These are phyloP conservation scores for Pogonus chalceus DNA, from an alignment of 1,140 invertebrate species.

Conservation along the genomic window DNA sequence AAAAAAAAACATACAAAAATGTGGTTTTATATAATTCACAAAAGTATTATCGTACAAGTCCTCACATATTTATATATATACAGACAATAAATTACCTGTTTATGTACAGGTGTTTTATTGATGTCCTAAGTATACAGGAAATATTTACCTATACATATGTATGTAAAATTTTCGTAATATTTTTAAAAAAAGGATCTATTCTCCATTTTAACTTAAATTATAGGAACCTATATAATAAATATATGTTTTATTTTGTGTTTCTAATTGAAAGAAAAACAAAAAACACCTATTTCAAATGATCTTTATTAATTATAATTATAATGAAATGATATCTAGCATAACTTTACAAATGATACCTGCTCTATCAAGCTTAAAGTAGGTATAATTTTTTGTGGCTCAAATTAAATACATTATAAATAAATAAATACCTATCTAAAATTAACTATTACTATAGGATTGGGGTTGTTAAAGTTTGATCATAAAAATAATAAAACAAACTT, in stretches of 20 bases:
- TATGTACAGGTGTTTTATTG: conserved; percentile 1
- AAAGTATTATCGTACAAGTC: not conserved
- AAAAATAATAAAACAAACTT: not conserved
- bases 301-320: too few species aligned
- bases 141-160: too few species aligned
- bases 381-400: not conserved
- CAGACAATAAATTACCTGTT: conserved; percentile 5
- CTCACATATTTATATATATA: not conserved
- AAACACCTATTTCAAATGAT: too few species aligned
- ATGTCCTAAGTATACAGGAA: not conserved
- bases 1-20: not conserved
- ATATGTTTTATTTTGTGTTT: too few species aligned
- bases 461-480: conserved; percentile 1
- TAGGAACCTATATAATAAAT: too few species aligned
- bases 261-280: too few species aligned
- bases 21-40: not conserved
- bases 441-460: not conserved
- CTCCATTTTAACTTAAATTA: too few species aligned
- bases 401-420: not conserved
- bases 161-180: too few species aligned
- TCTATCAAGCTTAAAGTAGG: not conserved
- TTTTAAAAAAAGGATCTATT: too few species aligned
- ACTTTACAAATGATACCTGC: not conserved
- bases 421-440: not conserved
- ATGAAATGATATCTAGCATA: not conserved